Conservation (phyloP, 2,888 invertebrate genomes). For the Troides helena region DNA sequence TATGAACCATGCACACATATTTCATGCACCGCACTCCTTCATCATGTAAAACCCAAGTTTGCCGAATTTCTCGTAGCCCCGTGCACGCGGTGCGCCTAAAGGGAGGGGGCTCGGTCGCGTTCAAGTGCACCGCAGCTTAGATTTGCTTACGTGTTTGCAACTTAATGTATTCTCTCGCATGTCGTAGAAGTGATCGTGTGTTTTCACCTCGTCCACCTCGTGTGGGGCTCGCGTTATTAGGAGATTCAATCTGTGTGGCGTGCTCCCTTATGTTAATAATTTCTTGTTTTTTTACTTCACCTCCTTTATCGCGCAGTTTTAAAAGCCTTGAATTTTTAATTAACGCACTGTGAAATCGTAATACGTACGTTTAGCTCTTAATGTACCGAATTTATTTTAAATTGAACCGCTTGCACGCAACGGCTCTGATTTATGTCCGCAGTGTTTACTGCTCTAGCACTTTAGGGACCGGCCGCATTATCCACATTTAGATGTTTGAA, state of each 20-base stretch:
- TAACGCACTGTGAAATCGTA: conserved; percentile 52
- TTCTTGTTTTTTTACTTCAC: conserved; percentile 47
- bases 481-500: too few species aligned
- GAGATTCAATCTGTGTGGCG: conserved; percentile 66
- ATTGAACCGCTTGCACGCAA: not conserved
- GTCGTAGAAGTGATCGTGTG: conserved; percentile 64
- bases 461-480: too few species aligned
- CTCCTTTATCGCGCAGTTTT: conserved; percentile 47
- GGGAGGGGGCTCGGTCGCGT: too few species aligned
- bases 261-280: conserved; percentile 60
- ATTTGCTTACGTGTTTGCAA: conserved; percentile 52
- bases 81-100: too few species aligned
- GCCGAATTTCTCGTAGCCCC: too few species aligned
- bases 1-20: too few species aligned
- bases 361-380: conserved; percentile 29
- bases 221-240: conserved; percentile 56
- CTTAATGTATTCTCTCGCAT: conserved; percentile 56
- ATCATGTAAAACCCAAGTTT: too few species aligned
- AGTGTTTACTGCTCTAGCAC: too few species aligned
- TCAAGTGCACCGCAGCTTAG: too few species aligned
- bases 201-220: conserved; percentile 40
- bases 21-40: too few species aligned
- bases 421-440: not conserved
- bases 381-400: not conserved
- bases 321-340: conserved; percentile 60